Percentiles rank a stretch among this genome's conserved stretches.
Conservation (phyloP, 2,797 vertebrate genomes). For the Sciurus vulgaris region DNA sequence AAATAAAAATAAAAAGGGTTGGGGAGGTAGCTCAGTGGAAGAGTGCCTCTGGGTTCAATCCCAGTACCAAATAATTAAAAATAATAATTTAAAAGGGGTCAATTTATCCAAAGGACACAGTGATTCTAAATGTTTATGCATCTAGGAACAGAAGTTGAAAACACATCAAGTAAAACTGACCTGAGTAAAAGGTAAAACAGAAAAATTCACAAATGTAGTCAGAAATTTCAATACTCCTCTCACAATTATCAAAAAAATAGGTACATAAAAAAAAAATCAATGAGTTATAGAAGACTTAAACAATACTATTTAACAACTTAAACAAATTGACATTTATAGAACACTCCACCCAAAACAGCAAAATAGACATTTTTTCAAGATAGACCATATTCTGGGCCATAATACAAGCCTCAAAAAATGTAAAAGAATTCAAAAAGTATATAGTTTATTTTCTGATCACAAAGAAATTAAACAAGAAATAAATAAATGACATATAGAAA, state of each 20-base stretch:
- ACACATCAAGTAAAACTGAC: background rate
- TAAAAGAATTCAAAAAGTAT: background rate
- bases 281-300: background rate
- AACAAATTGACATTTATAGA: background rate
- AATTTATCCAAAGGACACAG: background rate
- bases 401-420: background rate
- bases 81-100: background rate
- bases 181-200: background rate
- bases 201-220: background rate
- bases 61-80: too few species aligned
- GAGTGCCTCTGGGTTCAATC: too few species aligned
- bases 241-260: background rate
- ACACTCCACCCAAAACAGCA: background rate
- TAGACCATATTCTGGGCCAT: background rate
- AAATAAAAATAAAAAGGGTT: too few species aligned
- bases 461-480: constrained; percentile 61
- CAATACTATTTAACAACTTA: background rate
- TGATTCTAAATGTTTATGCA: background rate
- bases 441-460: constrained; percentile 32
- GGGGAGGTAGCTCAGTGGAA: too few species aligned
- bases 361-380: background rate
- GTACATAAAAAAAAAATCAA: background rate
- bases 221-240: background rate
- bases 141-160: background rate
- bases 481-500: constrained; percentile 29